phyloP scores from a whole-genome alignment of 2,797 vertebrate species.

The Gastrophryne carolinensis region DNA sequence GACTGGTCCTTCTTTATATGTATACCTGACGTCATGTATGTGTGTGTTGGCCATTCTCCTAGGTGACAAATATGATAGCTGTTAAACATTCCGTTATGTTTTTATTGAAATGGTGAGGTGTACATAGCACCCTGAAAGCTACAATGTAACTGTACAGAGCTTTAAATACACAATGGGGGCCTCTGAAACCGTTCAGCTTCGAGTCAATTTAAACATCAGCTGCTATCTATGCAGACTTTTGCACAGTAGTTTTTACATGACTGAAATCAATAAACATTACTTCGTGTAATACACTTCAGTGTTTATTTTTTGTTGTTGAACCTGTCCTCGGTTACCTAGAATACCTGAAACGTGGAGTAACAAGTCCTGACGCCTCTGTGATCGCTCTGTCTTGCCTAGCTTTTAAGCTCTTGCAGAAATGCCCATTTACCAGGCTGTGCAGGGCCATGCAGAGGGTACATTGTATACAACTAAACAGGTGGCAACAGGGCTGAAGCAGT shows the following conservation, averaged over 20 bases:
- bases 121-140: background rate
- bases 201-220: background rate
- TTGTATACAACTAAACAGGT: too few species aligned
- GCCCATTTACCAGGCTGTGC: too few species aligned
- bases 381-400: too few species aligned
- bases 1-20: background rate
- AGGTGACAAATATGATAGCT: background rate
- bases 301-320: too few species aligned
- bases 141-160: background rate
- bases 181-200: background rate
- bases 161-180: background rate
- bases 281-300: too few species aligned
- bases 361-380: too few species aligned
- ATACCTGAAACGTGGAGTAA: too few species aligned
- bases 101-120: background rate
- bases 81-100: background rate
- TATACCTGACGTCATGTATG: background rate
- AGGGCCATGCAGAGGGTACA: too few species aligned
- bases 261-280: too few species aligned
- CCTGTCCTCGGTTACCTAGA: too few species aligned
- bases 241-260: background rate
- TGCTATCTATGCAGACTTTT: background rate
- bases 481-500: too few species aligned
- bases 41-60: background rate
- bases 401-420: too few species aligned